Conservation (phyloP, 2,797 vertebrate species). For the Pangasius mekongensis region DNA sequence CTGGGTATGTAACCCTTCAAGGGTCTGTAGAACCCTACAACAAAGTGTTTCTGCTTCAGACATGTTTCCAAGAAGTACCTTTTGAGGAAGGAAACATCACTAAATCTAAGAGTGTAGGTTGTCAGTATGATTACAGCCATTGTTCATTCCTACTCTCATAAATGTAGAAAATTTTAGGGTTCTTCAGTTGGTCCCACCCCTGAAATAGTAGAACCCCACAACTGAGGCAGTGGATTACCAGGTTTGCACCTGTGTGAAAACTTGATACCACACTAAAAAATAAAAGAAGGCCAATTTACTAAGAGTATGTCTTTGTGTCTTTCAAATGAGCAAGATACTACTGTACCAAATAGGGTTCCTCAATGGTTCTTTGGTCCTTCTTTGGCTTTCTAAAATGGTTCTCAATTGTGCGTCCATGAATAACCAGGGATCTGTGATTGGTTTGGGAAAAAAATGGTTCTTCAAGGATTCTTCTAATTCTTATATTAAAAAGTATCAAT, state of each 20-base stretch:
- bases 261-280: background rate
- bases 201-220: background rate
- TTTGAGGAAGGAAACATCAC: background rate
- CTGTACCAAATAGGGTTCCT: background rate
- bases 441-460: background rate
- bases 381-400: background rate
- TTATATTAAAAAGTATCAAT: background rate
- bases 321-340: background rate
- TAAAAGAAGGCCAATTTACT: background rate
- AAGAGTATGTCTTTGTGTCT: background rate
- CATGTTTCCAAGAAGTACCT: background rate
- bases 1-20: background rate
- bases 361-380: background rate
- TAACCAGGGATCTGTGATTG: background rate
- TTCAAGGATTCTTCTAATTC: background rate
- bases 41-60: background rate
- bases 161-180: background rate
- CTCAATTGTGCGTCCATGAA: background rate
- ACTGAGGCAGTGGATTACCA: background rate
- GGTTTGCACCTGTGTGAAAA: background rate
- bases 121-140: background rate
- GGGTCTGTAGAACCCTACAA: background rate
- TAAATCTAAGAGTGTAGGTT: background rate
- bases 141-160: background rate
- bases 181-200: background rate